Percentiles rank a stretch among this genome's conserved stretches.
Evolutionary conservation across 2,797 vertebrate species (phyloP).

Genomic region (Garrulus glandarius): DNA sequence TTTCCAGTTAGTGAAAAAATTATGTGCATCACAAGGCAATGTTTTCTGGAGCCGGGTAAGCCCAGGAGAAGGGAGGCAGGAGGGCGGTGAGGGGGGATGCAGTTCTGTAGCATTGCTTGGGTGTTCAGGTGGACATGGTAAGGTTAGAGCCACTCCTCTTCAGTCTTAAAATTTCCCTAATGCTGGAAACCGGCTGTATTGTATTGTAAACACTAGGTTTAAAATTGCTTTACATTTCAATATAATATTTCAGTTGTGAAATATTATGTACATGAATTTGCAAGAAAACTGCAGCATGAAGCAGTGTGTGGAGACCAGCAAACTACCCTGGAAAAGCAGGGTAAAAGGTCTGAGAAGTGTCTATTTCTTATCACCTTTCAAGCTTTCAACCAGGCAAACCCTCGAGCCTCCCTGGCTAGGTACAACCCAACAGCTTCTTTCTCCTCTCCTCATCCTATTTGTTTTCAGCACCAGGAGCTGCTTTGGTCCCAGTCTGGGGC

Average conservation of each 20-base stretch:
- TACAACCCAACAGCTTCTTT: not conserved
- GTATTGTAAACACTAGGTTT: not conserved
- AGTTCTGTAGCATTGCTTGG: not conserved
- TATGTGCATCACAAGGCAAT: conserved; percentile 4
- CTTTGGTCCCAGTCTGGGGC: not conserved
- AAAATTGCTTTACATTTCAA: not conserved
- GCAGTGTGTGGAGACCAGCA: not conserved
- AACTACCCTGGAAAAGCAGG: not conserved
- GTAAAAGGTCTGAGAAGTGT: not conserved
- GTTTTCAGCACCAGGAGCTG: not conserved
- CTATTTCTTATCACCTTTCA: not conserved
- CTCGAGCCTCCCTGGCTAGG: not conserved
- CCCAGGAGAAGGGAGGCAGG: not conserved
- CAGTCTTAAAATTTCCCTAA: not conserved
- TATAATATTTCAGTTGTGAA: not conserved
- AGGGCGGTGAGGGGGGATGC: rapidly evolving
- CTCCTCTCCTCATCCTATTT: not conserved
- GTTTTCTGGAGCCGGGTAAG: not conserved
- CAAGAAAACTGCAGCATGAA: not conserved
- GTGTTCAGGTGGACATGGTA: not conserved
- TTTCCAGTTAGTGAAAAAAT: conserved; percentile 62
- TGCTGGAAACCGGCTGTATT: not conserved
- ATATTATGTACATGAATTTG: not conserved
- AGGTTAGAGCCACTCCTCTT: not conserved
- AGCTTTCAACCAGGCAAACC: not conserved